Percentiles rank a stretch among this genome's conserved stretches.
phyloP scores from a whole-genome alignment of 2,797 vertebrate genomes.

The Cyprinella venusta region DNA sequence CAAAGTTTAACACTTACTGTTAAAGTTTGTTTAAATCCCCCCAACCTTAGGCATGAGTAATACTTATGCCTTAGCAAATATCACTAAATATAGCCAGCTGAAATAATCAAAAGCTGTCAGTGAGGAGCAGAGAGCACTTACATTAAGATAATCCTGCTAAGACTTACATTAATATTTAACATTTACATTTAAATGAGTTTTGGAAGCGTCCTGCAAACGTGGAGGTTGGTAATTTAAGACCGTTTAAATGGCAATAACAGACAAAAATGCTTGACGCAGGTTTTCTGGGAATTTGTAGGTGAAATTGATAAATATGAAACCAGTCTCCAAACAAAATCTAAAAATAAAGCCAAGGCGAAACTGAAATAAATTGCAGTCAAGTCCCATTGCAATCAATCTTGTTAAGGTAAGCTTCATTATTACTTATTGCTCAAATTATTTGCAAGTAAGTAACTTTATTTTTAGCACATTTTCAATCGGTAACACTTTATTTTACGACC shows the following conservation, averaged over 20 bases:
- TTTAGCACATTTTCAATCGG: too few relatives aligned
- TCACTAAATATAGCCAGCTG: not conserved
- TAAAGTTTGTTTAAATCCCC: not conserved
- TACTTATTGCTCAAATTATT: not conserved
- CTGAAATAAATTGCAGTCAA: not conserved
- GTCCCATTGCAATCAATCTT: slow-evolving; percentile 12
- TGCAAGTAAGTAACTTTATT: too few relatives aligned
- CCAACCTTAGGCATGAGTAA: not conserved
- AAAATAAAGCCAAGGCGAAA: slow-evolving; percentile 16
- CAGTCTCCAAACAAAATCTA: not conserved
- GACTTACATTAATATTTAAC: slow-evolving; percentile 18
- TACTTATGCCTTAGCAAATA: slow-evolving; percentile 5
- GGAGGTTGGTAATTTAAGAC: slow-evolving; percentile 24
- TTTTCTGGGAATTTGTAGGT: slow-evolving; percentile 10
- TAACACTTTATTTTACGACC: too few relatives aligned
- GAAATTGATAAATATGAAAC: slow-evolving; percentile 25
- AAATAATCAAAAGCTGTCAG: slow-evolving; percentile 33
- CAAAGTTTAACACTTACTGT: too few relatives aligned
- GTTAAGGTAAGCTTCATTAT: slow-evolving; percentile 9
- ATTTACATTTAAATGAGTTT: slow-evolving; percentile 38
- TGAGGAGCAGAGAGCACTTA: slow-evolving; percentile 13
- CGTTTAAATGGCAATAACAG: not conserved
- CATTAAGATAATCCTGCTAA: slow-evolving; percentile 32
- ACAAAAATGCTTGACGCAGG: slow-evolving; percentile 5
- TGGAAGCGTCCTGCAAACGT: not conserved